phyloP scores from a whole-genome alignment of 1,140 invertebrate genomes.

The Thalassaphorura encarpata region DNA sequence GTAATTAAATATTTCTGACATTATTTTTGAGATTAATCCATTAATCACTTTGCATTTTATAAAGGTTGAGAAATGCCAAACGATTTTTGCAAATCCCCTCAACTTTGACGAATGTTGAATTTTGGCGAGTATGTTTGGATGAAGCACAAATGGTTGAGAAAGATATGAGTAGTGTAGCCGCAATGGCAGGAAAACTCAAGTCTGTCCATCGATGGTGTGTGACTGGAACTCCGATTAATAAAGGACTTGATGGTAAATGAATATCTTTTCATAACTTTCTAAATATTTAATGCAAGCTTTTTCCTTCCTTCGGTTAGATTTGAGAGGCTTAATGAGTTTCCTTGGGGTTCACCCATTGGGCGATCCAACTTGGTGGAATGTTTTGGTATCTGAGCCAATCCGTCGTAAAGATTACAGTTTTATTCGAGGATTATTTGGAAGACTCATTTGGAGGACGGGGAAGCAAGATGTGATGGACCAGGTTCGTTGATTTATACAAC shows the following conservation, averaged over 20 bases:
- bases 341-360: slow-evolving; percentile 51
- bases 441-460: slow-evolving; percentile 57
- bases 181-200: slow-evolving; percentile 51
- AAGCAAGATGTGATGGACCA: slow-evolving; percentile 54
- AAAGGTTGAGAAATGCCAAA: slow-evolving; percentile 46
- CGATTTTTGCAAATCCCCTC: slow-evolving; percentile 49
- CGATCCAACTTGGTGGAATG: slow-evolving; percentile 47
- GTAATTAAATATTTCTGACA: neutral
- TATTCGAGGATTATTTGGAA: slow-evolving; percentile 26
- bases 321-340: slow-evolving; percentile 60
- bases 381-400: slow-evolving; percentile 48
- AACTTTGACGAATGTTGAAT: slow-evolving; percentile 55
- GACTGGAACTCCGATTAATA: slow-evolving; percentile 64
- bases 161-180: slow-evolving; percentile 45
- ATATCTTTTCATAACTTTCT: slow-evolving; percentile 8
- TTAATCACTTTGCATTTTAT: slow-evolving; percentile 8
- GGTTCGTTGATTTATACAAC: slow-evolving; percentile 35
- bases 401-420: slow-evolving; percentile 18
- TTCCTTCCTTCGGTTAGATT: too few relatives aligned
- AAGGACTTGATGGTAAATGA: slow-evolving; percentile 45
- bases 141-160: slow-evolving; percentile 74
- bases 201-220: slow-evolving; percentile 63
- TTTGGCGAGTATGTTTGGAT: slow-evolving; percentile 70
- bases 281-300: slow-evolving; percentile 3
- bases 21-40: slow-evolving; percentile 25